These are phyloP conservation scores for Priocnemis perturbator DNA, from an alignment of 2,888 invertebrate genomes.

Conservation along the genomic window DNA sequence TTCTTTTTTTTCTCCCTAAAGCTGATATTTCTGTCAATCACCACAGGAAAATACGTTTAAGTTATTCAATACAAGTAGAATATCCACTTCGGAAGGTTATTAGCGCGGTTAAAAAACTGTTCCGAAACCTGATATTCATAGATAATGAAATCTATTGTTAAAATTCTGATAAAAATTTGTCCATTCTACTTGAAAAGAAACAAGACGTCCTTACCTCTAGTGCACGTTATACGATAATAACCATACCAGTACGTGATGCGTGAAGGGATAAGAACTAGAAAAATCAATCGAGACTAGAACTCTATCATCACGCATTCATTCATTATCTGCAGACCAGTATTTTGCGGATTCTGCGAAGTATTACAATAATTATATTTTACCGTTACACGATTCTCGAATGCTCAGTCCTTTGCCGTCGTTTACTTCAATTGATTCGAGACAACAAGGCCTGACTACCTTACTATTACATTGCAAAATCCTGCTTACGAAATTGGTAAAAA, in stretches of 20 bases:
- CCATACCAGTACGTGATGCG: conserved; percentile 20
- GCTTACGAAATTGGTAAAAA: conserved; percentile 18
- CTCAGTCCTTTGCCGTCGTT: conserved; percentile 12
- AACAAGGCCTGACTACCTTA: conserved; percentile 19
- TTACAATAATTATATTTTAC: conserved; percentile 20
- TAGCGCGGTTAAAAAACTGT: conserved; percentile 6
- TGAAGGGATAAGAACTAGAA: conserved; percentile 29
- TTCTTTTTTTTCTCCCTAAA: conserved; percentile 19
- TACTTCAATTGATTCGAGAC: not conserved
- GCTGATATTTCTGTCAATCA: conserved; percentile 9
- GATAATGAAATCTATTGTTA: conserved; percentile 42
- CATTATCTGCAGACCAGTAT: conserved; percentile 37
- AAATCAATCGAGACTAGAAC: conserved; percentile 63
- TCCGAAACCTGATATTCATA: conserved; percentile 30
- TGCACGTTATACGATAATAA: conserved; percentile 35
- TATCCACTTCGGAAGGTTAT: conserved; percentile 15
- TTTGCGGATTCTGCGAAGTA: conserved; percentile 23
- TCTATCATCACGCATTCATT: conserved; percentile 64
- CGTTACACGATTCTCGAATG: conserved; percentile 13
- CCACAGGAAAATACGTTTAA: conserved; percentile 8
- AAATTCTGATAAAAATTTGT: conserved; percentile 36
- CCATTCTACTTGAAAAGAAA: conserved; percentile 30
- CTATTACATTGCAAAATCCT: conserved; percentile 4
- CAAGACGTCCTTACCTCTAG: conserved; percentile 30
- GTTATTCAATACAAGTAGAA: conserved; percentile 28